Evolutionary conservation across 2,888 invertebrate species (phyloP).

Genomic region (Apodemia zela): DNA sequence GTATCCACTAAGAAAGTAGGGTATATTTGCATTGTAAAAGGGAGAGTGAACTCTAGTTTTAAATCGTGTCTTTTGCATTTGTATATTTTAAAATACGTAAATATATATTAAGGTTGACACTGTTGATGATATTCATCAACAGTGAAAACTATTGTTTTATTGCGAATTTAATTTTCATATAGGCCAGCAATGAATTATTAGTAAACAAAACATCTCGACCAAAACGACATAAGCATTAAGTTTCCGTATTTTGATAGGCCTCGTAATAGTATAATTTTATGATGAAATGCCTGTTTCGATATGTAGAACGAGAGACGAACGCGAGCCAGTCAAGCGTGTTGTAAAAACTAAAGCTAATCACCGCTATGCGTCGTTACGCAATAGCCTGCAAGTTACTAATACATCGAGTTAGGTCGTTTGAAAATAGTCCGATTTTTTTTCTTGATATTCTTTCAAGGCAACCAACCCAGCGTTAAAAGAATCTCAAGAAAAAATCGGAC

Average conservation of each 20-base stretch:
- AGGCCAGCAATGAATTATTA: not conserved
- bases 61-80: too few relatives aligned
- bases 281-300: conserved; percentile 19
- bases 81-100: too few relatives aligned
- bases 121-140: too few relatives aligned
- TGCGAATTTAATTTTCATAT: not conserved
- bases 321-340: conserved; percentile 38
- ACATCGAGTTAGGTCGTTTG: not conserved
- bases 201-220: not conserved
- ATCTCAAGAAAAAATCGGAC: too few relatives aligned
- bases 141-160: too few relatives aligned
- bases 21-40: too few relatives aligned
- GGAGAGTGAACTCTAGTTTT: too few relatives aligned
- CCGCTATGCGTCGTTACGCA: conserved; percentile 39
- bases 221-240: conserved; percentile 14
- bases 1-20: too few relatives aligned
- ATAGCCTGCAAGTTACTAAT: conserved; percentile 30
- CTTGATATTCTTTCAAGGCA: too few relatives aligned
- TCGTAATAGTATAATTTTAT: conserved; percentile 15
- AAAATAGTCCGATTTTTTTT: not conserved
- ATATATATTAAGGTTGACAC: too few relatives aligned
- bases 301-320: conserved; percentile 24
- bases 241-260: conserved; percentile 21
- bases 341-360: conserved; percentile 41
- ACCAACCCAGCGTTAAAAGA: too few relatives aligned